These are phyloP conservation scores for Diarsia mendica DNA, from an alignment of 2,888 invertebrate species.

Conservation along the genomic window DNA sequence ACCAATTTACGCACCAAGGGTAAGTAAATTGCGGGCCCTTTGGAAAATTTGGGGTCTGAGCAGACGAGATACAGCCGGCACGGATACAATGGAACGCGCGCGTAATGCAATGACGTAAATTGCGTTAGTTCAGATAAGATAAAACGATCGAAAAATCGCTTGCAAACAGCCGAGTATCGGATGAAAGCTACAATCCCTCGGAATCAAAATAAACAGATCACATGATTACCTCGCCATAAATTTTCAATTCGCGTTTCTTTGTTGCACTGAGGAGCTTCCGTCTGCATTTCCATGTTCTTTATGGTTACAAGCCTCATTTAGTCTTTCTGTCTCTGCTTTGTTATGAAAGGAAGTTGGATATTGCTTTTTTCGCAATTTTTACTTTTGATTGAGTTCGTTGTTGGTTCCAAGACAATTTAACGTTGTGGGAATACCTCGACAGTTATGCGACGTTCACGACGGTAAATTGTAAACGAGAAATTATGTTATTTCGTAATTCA, in stretches of 20 bases:
- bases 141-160: conserved; percentile 35
- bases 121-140: conserved; percentile 57
- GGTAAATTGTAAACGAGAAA: conserved; percentile 50
- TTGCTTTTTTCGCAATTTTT: conserved; percentile 61
- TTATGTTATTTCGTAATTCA: conserved; percentile 43
- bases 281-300: conserved; percentile 60
- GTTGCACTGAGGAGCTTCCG: conserved; percentile 50
- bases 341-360: conserved; percentile 60
- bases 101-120: conserved; percentile 54
- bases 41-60: conserved; percentile 63
- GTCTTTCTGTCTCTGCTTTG: conserved; percentile 59
- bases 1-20: conserved; percentile 75
- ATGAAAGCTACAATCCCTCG: conserved; percentile 9
- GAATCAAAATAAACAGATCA: conserved; percentile 48
- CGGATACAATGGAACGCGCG: conserved; percentile 47
- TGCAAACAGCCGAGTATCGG: conserved; percentile 27
- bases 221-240: conserved; percentile 54
- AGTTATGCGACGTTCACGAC: conserved; percentile 33
- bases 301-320: conserved; percentile 65
- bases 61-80: conserved; percentile 63
- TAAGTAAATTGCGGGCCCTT: conserved; percentile 71
- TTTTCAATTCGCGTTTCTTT: conserved; percentile 48
- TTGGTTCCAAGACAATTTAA: conserved; percentile 54
- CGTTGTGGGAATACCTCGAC: conserved; percentile 54
- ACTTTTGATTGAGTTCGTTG: conserved; percentile 61